Evolutionary conservation across 2,113 vertebrate species (phyloP), one percentile per base, ranked within the genome.

Genomic region (Tursiops truncatus): DNA sequence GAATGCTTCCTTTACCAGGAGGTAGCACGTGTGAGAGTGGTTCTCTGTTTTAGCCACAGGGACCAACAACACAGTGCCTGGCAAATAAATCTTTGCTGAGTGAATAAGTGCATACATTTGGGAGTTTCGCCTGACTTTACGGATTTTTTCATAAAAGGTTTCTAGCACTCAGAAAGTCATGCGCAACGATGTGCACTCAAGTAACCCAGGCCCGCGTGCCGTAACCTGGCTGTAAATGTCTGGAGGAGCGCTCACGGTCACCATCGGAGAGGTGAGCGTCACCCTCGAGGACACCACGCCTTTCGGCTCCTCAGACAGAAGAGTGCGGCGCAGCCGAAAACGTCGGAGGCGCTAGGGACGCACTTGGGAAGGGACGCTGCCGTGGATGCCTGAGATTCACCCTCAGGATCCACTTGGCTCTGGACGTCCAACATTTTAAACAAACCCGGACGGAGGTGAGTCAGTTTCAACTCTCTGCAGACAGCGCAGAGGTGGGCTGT

Each of bases 381-480:
- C 2, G 12, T 1, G 6, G 36, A 18, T 15, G 58, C 18, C 58
- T 56, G 26, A 85, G 83, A 81, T 7, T 71, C 65, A 65, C 44
- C 47, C 36, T 53, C 33, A 31, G 0, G 0, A 58, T n/a, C 9
- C n/a, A 53, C n/a, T 88, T 44, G 5, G 36, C 85, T 89, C 77
- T 81, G 25, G 38, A 77, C 60, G 62, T 38, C 21, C 28, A 53
- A 79, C 76, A 93, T 79, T 73, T 93, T 56, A 82, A 91, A 95
- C 67, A 91, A 92, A 83, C 18, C 56, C 82, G 28, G 79, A 41
- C 36, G 60, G 56, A 21, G 63, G 44, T 28, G 70, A 93, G 73
- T 96, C 95, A 91, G 80, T 80, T 95, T 92, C 73, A 96, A 95
- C 63, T 88, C 87, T 96, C 95, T 47, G 65, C 76, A 90, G 94